These are phyloP conservation scores for Brotula barbata DNA, from an alignment of 2,797 vertebrate species.

Conservation along the genomic window DNA sequence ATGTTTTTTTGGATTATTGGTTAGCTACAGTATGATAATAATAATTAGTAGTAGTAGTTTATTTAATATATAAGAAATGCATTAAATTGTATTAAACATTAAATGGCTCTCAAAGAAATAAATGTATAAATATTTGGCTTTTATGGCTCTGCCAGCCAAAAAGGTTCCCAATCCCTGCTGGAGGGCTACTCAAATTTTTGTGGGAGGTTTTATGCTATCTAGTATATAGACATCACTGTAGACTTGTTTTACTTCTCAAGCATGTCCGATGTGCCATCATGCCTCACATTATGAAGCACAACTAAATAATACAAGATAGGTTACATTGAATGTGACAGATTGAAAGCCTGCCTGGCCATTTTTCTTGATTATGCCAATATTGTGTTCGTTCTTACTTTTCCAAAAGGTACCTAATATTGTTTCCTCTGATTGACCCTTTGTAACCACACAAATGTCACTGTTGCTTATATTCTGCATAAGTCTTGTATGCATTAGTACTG, in stretches of 20 bases:
- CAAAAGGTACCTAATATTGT: neutral
- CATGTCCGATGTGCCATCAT: conserved; percentile 13
- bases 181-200: conserved; percentile 2
- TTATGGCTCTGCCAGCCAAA: no score
- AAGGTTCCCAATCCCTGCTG: conserved; percentile 15
- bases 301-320: neutral
- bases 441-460: no score
- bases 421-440: neutral
- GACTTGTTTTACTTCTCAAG: conserved; percentile 28
- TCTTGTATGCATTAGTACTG: no score
- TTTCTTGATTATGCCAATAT: neutral
- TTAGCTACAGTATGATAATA: no score
- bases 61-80: no score
- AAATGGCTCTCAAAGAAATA: no score
- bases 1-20: conserved; percentile 59
- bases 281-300: conserved; percentile 15
- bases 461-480: no score
- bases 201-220: no score
- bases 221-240: conserved; percentile 19
- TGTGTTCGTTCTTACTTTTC: neutral
- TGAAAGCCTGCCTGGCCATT: neutral
- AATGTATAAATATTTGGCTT: no score
- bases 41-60: no score
- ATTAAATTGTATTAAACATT: no score
- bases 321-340: conserved; percentile 12